Percentiles rank a stretch among this genome's conserved stretches.
These are phyloP conservation scores for Dendrolimus houi DNA, from an alignment of 2,888 invertebrate genomes.

Conservation along the genomic window DNA sequence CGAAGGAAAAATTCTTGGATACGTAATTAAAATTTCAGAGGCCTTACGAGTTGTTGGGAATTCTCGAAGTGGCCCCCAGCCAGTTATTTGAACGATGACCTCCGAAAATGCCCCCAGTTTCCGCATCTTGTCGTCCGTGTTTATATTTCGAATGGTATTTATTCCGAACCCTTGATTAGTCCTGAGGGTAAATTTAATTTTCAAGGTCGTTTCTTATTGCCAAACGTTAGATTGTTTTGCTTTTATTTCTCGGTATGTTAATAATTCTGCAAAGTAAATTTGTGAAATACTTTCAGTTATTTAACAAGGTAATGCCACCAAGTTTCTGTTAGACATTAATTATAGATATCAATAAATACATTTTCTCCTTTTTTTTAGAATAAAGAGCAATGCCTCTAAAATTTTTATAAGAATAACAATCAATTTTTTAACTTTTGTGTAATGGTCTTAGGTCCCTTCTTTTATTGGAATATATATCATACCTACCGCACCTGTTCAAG, in stretches of 20 bases:
- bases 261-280: not conserved
- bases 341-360: too few relatives aligned
- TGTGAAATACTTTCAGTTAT: too few relatives aligned
- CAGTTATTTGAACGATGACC: conserved; percentile 22
- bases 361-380: too few relatives aligned
- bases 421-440: too few relatives aligned
- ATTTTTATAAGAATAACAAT: too few relatives aligned
- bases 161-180: conserved; percentile 7
- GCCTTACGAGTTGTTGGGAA: conserved; percentile 28
- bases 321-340: too few relatives aligned
- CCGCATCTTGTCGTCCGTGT: conserved; percentile 13
- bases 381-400: too few relatives aligned
- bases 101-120: conserved; percentile 22
- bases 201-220: not conserved
- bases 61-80: conserved; percentile 20
- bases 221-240: not conserved
- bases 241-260: conserved; percentile 1
- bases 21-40: conserved; percentile 49
- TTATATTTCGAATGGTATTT: conserved; percentile 16
- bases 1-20: conserved; percentile 24
- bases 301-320: too few relatives aligned
- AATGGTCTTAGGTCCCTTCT: too few relatives aligned
- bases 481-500: too few relatives aligned
- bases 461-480: too few relatives aligned
- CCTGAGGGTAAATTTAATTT: conserved; percentile 5